Evolutionary conservation across 2,888 invertebrate species (phyloP), one percentile per base, ranked within the genome.

Genomic region (Xestia rhomboidea): DNA sequence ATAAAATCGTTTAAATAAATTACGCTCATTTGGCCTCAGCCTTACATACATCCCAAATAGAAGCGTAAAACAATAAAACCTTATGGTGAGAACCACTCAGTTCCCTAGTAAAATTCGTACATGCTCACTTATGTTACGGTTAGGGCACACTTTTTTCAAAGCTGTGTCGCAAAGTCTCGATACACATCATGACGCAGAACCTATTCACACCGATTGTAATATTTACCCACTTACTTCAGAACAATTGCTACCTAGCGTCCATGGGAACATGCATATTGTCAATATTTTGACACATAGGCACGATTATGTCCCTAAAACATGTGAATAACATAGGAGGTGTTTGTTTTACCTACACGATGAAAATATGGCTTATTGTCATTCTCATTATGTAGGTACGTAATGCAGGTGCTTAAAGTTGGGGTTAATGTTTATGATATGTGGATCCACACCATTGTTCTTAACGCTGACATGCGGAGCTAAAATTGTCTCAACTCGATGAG

Each of bases 211-310:
- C 70, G 74, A 70, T 67, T 76, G 74, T 82, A 76, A 79, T 84
- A 84, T 81, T 83, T 82, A 84, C 74, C 73, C 51, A 83, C 63
- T 69, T 73, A 76, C 71, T 64, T 78, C 38, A 68, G 73, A 89
- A 89, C 88, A 89, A 89, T 89, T n/a, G n/a, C n/a, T n/a, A 81
- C 81, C 69, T 63, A 46, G 27, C 66, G 76, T 68, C 66, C 69
- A 79, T 82, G 76, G 67, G 82, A 82, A 77, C 69, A 60, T 62
- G 80, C 57, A 67, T 83, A 76, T 77, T 77, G 86, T 84, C 88
- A 89, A 89, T 82, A 89, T 89, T 89, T 83, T 82, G 88, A 83
- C 71, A 81, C 51, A 78, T 73, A 75, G 30, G 11, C 51, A 70
- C 70, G 68, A 73, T 66, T 69, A 76, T 71, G 38, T 64, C 69